A percentile compares a stretch with the other conserved stretches of the same genome.
These are phyloP conservation scores for Chrosomus eos DNA, from an alignment of 2,797 vertebrate genomes.

Conservation along the genomic window DNA sequence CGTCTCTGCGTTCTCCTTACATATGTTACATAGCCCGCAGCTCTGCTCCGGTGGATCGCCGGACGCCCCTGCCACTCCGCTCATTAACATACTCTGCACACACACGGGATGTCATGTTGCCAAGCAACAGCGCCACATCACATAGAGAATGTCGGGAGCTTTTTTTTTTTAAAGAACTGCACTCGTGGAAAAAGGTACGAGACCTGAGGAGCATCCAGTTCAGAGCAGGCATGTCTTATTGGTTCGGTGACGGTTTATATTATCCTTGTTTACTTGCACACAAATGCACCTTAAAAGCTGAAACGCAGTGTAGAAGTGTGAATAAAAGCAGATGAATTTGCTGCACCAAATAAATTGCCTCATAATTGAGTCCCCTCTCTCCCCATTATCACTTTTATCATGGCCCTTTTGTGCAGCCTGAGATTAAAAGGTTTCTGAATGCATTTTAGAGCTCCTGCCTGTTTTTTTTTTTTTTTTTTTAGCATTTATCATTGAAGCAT, in stretches of 20 bases:
- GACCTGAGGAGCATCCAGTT: slow-evolving; percentile 10
- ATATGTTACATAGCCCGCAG: slow-evolving; percentile 42
- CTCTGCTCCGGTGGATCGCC: slow-evolving; percentile 23
- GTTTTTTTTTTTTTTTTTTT: neutral
- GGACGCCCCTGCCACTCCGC: slow-evolving; percentile 39
- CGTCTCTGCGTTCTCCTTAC: slow-evolving; percentile 13
- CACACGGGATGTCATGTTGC: slow-evolving; percentile 59
- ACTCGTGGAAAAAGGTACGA: slow-evolving; percentile 44
- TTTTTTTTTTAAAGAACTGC: slow-evolving; percentile 30
- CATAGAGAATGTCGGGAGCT: slow-evolving; percentile 47
- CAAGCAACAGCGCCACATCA: slow-evolving; percentile 58
- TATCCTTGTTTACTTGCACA: neutral
- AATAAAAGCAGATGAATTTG: slow-evolving; percentile 17
- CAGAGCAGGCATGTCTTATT: slow-evolving; percentile 20
- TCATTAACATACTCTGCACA: slow-evolving; percentile 65
- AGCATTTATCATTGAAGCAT: slow-evolving; percentile 22
- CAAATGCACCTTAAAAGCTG: slow-evolving; percentile 11
- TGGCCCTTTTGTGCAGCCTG: neutral
- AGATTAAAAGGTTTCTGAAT: slow-evolving; percentile 3
- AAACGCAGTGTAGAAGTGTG: slow-evolving; percentile 3
- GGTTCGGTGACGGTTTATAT: neutral
- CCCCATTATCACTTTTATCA: slow-evolving; percentile 37
- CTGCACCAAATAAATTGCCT: slow-evolving; percentile 14
- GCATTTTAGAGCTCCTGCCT: neutral
- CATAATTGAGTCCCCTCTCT: slow-evolving; percentile 29